These are phyloP conservation scores for Hermaeophaga mercurialis DNA, from an alignment of 2,888 invertebrate genomes.

Conservation along the genomic window DNA sequence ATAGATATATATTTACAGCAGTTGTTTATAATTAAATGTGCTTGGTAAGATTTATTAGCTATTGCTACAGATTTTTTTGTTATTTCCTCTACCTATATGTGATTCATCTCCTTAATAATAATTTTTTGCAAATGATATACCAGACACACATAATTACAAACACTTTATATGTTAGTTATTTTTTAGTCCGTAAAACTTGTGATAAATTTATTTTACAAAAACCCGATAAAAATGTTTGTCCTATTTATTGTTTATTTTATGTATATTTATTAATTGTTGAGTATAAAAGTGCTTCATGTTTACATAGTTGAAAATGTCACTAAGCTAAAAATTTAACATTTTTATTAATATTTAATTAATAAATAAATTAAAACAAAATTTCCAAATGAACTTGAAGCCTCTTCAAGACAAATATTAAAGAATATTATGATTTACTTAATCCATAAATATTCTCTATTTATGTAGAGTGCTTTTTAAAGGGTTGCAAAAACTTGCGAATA, in stretches of 20 bases:
- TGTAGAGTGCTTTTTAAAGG: no score
- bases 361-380: constrained; percentile 1
- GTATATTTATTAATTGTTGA: constrained; percentile 5
- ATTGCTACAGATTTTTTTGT: background rate
- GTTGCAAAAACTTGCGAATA: no score
- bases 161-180: background rate
- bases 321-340: background rate
- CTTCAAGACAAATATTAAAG: background rate
- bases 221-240: constrained; percentile 11
- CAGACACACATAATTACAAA: background rate
- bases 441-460: background rate
- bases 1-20: constrained; percentile 8
- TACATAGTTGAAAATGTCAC: background rate
- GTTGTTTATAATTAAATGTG: constrained; percentile 11
- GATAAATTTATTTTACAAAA: constrained; percentile 17
- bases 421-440: background rate
- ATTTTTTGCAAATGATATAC: no score
- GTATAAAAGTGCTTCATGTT: background rate
- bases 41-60: no score
- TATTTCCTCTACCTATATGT: background rate
- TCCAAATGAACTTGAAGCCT: background rate
- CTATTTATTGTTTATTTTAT: constrained; percentile 13
- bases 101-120: no score
- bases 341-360: background rate
- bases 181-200: constrained; percentile 12